These are phyloP conservation scores for Cylas formicarius DNA, from an alignment of 1,140 invertebrate genomes.

Conservation along the genomic window DNA sequence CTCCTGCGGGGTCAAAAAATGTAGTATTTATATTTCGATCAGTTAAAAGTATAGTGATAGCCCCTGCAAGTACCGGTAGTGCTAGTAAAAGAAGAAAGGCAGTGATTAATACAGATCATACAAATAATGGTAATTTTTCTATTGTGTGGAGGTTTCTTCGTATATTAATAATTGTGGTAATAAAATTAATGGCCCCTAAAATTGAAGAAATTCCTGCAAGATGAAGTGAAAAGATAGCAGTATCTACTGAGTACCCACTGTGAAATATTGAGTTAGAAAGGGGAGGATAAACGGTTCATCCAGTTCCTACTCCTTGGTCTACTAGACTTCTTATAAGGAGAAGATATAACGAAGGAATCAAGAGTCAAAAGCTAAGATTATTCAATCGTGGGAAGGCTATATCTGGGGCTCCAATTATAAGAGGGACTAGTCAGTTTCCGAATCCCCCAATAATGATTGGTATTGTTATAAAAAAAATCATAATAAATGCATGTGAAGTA, in stretches of 20 bases:
- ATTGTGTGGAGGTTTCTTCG: too few relatives aligned
- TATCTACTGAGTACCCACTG: constrained; percentile 54
- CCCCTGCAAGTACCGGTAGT: constrained; percentile 62
- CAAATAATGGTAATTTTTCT: constrained; percentile 54
- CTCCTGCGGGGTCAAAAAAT: constrained; percentile 58
- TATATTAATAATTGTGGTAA: constrained; percentile 55
- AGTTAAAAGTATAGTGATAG: too few relatives aligned
- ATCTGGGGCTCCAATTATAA: constrained; percentile 64
- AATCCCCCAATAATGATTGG: constrained; percentile 71
- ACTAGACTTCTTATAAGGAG: constrained; percentile 50
- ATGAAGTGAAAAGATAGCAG: constrained; percentile 61
- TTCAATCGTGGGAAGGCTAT: constrained; percentile 71
- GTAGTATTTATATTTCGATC: constrained; percentile 61
- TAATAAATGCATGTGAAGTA: constrained; percentile 66
- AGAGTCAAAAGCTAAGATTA: constrained; percentile 70
- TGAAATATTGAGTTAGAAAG: constrained; percentile 51
- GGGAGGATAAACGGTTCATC: constrained; percentile 64
- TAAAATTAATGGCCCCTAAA: constrained; percentile 60
- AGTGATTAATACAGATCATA: constrained; percentile 62
- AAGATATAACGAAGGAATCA: constrained; percentile 49
- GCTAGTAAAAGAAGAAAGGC: constrained; percentile 53
- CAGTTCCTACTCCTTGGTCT: constrained; percentile 55
- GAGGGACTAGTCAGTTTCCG: constrained; percentile 67
- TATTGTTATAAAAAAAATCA: constrained; percentile 77
- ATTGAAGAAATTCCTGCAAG: constrained; percentile 60